A percentile compares a stretch with the other conserved stretches of the same genome.
Evolutionary conservation across 2,888 invertebrate genomes (phyloP).

Genomic region (Microctonus brassicae): DNA sequence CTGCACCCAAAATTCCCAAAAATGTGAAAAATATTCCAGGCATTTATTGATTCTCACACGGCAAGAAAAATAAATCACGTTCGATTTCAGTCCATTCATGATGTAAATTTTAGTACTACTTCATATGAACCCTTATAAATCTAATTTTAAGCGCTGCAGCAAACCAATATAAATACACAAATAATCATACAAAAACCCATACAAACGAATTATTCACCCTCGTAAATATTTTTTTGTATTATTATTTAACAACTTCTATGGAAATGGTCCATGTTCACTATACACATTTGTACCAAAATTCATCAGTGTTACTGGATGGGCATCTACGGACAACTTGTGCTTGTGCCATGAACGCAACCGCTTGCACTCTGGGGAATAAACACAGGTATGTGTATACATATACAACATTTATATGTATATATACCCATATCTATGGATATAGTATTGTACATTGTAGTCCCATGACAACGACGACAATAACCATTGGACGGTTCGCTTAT

Average conservation of each 20-base stretch:
- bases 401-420: not conserved
- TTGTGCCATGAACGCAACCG: not conserved
- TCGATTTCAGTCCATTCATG: not conserved
- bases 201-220: too few species aligned
- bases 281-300: not conserved
- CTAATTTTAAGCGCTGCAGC: not conserved
- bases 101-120: not conserved
- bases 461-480: not conserved
- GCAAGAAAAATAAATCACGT: not conserved
- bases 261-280: not conserved
- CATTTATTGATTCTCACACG: not conserved
- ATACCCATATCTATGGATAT: too few species aligned
- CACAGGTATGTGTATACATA: not conserved
- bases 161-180: not conserved
- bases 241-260: not conserved
- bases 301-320: not conserved
- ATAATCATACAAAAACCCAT: not conserved
- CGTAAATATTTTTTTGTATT: too few species aligned
- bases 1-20: not conserved
- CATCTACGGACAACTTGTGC: not conserved
- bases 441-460: not conserved
- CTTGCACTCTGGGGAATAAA: not conserved
- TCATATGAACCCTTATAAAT: not conserved
- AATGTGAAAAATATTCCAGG: not conserved
- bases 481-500: not conserved